Conservation (phyloP, 2,797 vertebrate genomes). For the Menidia menidia region DNA sequence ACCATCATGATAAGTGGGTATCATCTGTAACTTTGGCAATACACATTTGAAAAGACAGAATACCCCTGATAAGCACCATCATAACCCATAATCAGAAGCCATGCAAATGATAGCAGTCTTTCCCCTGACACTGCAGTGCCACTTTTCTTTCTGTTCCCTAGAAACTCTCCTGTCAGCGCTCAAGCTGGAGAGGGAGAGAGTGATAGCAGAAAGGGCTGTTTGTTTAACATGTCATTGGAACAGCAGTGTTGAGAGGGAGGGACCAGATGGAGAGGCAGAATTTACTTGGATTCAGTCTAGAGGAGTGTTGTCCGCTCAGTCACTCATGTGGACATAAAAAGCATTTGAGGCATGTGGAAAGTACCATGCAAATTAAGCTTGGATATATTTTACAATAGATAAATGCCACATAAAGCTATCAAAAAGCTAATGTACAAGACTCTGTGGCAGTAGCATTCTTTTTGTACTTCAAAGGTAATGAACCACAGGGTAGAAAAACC, state of each 20-base stretch:
- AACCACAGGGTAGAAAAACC: constrained; percentile 24
- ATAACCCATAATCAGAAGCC: constrained; percentile 72
- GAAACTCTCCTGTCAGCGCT: constrained; percentile 66
- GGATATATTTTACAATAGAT: constrained; percentile 3
- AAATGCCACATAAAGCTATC: not conserved
- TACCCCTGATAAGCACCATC: constrained; percentile 67
- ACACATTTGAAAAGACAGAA: constrained; percentile 56
- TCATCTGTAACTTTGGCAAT: constrained; percentile 48
- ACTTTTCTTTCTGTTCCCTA: constrained; percentile 56
- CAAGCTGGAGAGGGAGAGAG: constrained; percentile 53
- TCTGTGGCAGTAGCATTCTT: constrained; percentile 20
- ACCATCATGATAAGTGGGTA: constrained; percentile 32
- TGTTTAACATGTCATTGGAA: constrained; percentile 73
- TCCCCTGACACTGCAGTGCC: constrained; percentile 56
- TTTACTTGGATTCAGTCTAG: constrained; percentile 43
- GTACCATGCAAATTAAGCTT: constrained; percentile 3
- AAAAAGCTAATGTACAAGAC: constrained; percentile 10
- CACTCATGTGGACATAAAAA: constrained; percentile 25
- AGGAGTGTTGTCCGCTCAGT: constrained; percentile 47
- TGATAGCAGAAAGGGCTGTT: constrained; percentile 68
- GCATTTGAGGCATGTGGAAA: constrained; percentile 15
- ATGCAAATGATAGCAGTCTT: constrained; percentile 66
- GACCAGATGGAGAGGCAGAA: constrained; percentile 68
- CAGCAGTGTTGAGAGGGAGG: constrained; percentile 57
- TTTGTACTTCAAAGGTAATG: constrained; percentile 38